Conservation (phyloP, 2,797 vertebrate species). For the Synaphobranchus kaupii region DNA sequence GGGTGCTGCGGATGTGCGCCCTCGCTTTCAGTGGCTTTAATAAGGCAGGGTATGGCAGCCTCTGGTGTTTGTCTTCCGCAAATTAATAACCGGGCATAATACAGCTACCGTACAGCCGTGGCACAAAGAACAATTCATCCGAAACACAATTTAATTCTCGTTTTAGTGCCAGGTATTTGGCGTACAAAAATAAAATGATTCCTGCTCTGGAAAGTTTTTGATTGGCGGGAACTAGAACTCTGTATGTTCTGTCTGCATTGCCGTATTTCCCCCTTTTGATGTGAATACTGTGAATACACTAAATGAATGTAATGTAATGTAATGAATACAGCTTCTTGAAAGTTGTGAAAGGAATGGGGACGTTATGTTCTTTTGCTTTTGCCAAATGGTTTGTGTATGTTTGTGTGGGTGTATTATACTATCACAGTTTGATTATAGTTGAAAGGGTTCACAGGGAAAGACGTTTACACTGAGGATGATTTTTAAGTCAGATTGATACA, state of each 20-base stretch:
- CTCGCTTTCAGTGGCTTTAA: constrained; percentile 12
- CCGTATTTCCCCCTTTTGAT: constrained; percentile 44
- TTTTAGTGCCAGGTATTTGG: constrained; percentile 46
- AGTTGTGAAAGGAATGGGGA: constrained; percentile 1
- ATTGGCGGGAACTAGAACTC: constrained; percentile 57
- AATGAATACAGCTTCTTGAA: not conserved
- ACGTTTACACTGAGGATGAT: not conserved
- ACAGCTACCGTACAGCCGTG: not conserved
- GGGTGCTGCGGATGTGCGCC: not conserved
- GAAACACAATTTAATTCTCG: constrained; percentile 15
- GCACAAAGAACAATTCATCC: not conserved
- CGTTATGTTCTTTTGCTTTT: not conserved
- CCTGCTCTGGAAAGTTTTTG: constrained; percentile 51
- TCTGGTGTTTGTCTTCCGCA: constrained; percentile 26
- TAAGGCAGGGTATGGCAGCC: constrained; percentile 16
- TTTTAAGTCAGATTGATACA: not conserved
- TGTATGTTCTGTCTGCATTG: constrained; percentile 51
- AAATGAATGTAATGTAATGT: no score
- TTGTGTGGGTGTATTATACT: not conserved
- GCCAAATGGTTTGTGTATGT: not conserved
- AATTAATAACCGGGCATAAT: constrained; percentile 11
- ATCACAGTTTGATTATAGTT: not conserved
- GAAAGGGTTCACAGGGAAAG: not conserved
- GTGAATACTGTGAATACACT: no score
- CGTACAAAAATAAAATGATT: constrained; percentile 17